Base-by-base conservation (phyloP, 1,140 invertebrate species). In the Drosophila sechellia region DNA sequence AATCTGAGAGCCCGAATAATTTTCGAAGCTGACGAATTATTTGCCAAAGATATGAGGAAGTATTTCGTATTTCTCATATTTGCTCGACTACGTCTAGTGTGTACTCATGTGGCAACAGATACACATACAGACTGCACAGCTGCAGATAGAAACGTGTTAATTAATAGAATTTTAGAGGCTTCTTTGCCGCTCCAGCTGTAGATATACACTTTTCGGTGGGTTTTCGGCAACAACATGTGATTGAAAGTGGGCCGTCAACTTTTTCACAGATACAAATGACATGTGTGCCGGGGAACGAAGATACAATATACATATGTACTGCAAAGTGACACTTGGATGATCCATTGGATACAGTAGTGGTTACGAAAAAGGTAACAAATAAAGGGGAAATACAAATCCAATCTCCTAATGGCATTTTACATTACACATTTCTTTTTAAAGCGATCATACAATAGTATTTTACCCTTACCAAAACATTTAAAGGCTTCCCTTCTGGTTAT, bases 11-110 rank as follows among this genome's bases (percentile, higher is more conserved):
- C 13, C 58, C 37, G 37, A 69, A 56, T 46, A 54, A 53, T 54
- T 70, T 68, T 69, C 34, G 35, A 34, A 5, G 50, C 34, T 40
- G 66, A 69, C 64, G 64, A 70, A 57, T 48, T 70, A 71, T 71
- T 75, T 75, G 72, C 72, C 59, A 5, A 75, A 75, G 31, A 75
- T 74, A 75, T 75, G 71, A 75, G 52, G 71, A 75, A 75, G 71
- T 75, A 15, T 49, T 74, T 74, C 37, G 71, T 75, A 15, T 49
- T 74, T 74, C 37, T 65, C 39, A 48, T 55, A 48, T 63, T 55
- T 70, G 64, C 43, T 63, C 17, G 27, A 50, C 35, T 43, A 37
- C 37, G 54, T 37, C 49, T 61, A 31, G 53, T 22, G 53, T 58
- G 27, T 50, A 27, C 31, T 31, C 31, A 31, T 39, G 37, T 50